Percentiles rank a stretch among this genome's conserved stretches.
Evolutionary conservation across 2,888 invertebrate species (phyloP).

Genomic region (Anthrax anthrax): DNA sequence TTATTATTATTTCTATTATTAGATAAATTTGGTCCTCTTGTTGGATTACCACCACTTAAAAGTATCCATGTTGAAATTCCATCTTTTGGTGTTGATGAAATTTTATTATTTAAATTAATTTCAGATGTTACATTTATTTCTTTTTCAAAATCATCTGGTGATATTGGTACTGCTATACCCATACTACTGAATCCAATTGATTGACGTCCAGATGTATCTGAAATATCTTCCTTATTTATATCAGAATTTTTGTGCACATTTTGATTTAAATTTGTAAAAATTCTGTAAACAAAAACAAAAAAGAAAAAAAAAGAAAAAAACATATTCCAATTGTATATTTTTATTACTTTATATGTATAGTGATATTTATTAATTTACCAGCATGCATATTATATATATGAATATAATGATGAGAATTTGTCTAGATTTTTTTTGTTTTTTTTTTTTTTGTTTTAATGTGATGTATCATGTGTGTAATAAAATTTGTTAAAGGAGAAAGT

Average conservation of each 20-base stretch:
- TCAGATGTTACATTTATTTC: conserved; percentile 30
- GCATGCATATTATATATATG: too few species aligned
- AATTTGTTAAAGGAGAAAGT: too few species aligned
- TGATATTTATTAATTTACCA: too few species aligned
- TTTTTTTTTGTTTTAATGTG: too few species aligned
- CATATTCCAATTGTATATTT: neutral
- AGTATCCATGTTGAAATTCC: conserved; percentile 67
- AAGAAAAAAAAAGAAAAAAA: neutral
- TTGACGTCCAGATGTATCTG: neutral
- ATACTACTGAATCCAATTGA: conserved; percentile 39
- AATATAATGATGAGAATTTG: too few species aligned
- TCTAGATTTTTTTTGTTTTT: too few species aligned
- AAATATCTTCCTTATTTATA: neutral
- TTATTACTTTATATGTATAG: too few species aligned
- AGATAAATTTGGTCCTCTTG: conserved; percentile 24
- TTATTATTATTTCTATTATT: conserved; percentile 14
- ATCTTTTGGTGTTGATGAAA: conserved; percentile 43
- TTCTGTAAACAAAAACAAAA: neutral
- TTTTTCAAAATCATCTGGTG: conserved; percentile 45
- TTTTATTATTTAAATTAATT: conserved; percentile 17
- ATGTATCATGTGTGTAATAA: too few species aligned
- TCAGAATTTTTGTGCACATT: neutral
- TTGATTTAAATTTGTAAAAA: neutral
- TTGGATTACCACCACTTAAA: conserved; percentile 41
- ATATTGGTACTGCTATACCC: conserved; percentile 52